A percentile compares a stretch with the other conserved stretches of the same genome.
Evolutionary conservation across 2,797 vertebrate species (phyloP).

Genomic region (Acropternis orthonyx): DNA sequence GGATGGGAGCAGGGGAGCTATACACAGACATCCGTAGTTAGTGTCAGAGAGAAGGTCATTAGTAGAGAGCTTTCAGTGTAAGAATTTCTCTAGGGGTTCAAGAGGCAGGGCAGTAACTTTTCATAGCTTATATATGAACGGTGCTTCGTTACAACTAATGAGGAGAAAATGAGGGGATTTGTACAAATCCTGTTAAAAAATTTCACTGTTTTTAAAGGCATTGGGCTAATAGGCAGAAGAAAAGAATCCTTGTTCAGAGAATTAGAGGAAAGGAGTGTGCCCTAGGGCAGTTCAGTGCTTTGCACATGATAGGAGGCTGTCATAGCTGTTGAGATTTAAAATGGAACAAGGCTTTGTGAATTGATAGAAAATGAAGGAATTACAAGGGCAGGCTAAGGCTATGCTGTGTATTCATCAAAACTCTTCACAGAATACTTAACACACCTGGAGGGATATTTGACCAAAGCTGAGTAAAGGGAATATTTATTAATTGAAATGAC

Average conservation of each 20-base stretch:
- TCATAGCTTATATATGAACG: not conserved
- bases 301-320: not conserved
- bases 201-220: not conserved
- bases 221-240: not conserved
- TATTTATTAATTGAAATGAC: not conserved
- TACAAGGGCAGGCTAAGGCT: not conserved
- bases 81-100: not conserved
- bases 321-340: not conserved
- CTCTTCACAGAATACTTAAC: not conserved
- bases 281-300: not conserved
- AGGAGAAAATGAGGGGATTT: constrained; percentile 1
- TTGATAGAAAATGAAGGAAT: not conserved
- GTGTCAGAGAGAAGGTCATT: not conserved
- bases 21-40: rapidly evolving
- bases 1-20: not conserved
- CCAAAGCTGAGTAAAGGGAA: not conserved
- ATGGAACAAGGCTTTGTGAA: not conserved
- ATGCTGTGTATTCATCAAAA: not conserved
- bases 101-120: not conserved
- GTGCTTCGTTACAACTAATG: constrained; percentile 4
- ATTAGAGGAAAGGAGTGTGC: not conserved
- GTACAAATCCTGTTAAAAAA: constrained; percentile 19
- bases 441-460: not conserved
- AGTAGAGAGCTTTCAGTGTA: not conserved
- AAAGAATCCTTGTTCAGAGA: constrained; percentile 13